phyloP scores from a whole-genome alignment of 2,797 vertebrate genomes.

The Sphenodon punctatus region DNA sequence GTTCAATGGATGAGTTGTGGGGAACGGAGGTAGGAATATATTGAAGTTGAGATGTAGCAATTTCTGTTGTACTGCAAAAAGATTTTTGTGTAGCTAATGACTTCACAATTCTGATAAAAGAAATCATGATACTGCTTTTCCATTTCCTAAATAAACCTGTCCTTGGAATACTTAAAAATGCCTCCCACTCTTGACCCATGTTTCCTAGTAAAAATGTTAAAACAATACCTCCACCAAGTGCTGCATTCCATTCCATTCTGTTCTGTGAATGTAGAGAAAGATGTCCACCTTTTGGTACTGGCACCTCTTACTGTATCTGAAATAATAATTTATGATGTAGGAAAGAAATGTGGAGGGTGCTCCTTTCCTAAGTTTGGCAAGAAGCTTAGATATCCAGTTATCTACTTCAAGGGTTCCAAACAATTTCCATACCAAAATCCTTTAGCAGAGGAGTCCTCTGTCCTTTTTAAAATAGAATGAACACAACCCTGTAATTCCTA shows the following conservation, averaged over 20 bases:
- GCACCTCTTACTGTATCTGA: not conserved
- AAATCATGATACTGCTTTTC: not conserved
- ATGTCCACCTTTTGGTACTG: not conserved
- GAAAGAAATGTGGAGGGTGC: not conserved
- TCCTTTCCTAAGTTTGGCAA: not conserved
- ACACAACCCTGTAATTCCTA: not conserved
- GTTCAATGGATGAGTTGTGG: not conserved
- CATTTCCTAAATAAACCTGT: not conserved
- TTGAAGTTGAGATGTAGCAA: not conserved
- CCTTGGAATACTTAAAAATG: not conserved
- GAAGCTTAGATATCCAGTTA: not conserved
- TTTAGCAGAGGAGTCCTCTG: not conserved
- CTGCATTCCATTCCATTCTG: not conserved
- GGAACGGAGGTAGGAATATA: not conserved
- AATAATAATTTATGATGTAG: not conserved
- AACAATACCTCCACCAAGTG: not conserved
- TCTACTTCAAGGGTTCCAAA: not conserved
- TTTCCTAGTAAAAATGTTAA: not conserved
- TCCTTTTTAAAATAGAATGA: not conserved
- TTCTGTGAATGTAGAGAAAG: not conserved
- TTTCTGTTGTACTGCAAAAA: not conserved
- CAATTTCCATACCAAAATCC: not conserved
- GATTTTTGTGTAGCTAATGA: not conserved
- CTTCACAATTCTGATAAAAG: not conserved
- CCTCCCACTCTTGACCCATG: not conserved